Base-by-base conservation (phyloP, 2,888 invertebrate species). In the Oeneis ivallda region DNA sequence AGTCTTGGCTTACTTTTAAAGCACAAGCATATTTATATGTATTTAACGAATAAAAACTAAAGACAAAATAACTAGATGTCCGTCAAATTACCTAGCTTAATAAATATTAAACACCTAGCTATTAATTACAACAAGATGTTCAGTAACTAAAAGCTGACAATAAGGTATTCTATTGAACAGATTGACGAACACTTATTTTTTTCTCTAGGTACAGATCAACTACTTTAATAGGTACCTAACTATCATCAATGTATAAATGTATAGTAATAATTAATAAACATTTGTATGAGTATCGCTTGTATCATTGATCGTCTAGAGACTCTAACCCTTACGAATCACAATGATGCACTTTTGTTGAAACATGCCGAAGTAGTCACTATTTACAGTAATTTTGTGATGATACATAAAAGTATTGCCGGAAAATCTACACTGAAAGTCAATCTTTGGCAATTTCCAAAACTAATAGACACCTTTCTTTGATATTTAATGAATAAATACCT, bases 401-500 rank as follows among this genome's bases (percentile, higher is more conserved):
- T 47, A 8, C 9, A 17, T 17, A 15, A 45, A 7, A 17, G 9
- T 47, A 8, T 17, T 47, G 47, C 9, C 17, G 17, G 4, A 41
- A 41, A 47, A 47, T 3, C 17, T 17, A 9, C 47, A 47, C 9
- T 9, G 8, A 17, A 15, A 17, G 45, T 45, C 15, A 15, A 47
- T 47, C 15, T 47, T 17, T 47, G 9, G 47, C 47, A 47, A 47
- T 47, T 47, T 47, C 15, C 2, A 47, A 47, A 7, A 47, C 8
- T 8, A 17, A 13, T n/a, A 43, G 43, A 17, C 9, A 17, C 17
- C 9, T 17, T 2, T 47, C 9, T 47, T 10, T 8, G 41, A 15
- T 47, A 15, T 47, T 50, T 26, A 5, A 10, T 37, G 9, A 53
- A 53, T 53, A 34, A 53, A 53, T 53, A 15, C 26, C 32, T 53